Conservation (phyloP, 2,797 vertebrate genomes). For the Rhinatrema bivittatum region DNA sequence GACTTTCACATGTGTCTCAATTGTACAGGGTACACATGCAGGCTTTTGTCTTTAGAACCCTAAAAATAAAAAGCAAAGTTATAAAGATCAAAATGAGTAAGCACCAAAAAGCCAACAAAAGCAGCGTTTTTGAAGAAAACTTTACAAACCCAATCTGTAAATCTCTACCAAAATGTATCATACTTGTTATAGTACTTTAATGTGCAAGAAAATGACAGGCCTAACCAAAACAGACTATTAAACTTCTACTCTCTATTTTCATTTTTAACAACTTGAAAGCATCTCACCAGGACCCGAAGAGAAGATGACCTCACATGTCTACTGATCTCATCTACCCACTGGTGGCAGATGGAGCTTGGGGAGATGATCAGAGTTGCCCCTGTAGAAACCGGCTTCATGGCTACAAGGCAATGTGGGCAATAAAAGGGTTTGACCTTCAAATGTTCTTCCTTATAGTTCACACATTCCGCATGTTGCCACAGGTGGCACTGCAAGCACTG, state of each 20-base stretch:
- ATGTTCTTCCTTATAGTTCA: slow-evolving; percentile 90
- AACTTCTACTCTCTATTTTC: not conserved
- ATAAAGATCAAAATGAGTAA: too few species aligned
- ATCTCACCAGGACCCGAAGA: slow-evolving; percentile 83
- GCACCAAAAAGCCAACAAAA: too few species aligned
- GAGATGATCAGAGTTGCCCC: slow-evolving; percentile 95
- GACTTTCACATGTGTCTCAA: too few species aligned
- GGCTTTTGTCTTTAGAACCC: too few species aligned
- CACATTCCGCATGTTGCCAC: slow-evolving; percentile 94
- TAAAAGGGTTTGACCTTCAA: slow-evolving; percentile 84
- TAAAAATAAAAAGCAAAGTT: too few species aligned
- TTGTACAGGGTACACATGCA: too few species aligned
- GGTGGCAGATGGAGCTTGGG: slow-evolving; percentile 95
- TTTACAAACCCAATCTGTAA: too few species aligned
- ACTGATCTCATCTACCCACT: slow-evolving; percentile 97
- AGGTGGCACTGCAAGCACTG: slow-evolving; percentile 91
- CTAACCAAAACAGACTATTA: not conserved
- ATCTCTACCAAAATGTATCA: too few species aligned
- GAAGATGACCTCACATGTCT: slow-evolving; percentile 85
- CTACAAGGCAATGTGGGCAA: slow-evolving; percentile 96
- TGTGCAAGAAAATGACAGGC: too few species aligned
- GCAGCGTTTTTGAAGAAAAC: too few species aligned
- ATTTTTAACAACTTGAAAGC: not conserved
- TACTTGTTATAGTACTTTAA: too few species aligned
- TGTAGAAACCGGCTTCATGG: slow-evolving; percentile 89